These are phyloP conservation scores for Xiphias gladius DNA, from an alignment of 2,113 vertebrate genomes.

Conservation along the genomic window DNA sequence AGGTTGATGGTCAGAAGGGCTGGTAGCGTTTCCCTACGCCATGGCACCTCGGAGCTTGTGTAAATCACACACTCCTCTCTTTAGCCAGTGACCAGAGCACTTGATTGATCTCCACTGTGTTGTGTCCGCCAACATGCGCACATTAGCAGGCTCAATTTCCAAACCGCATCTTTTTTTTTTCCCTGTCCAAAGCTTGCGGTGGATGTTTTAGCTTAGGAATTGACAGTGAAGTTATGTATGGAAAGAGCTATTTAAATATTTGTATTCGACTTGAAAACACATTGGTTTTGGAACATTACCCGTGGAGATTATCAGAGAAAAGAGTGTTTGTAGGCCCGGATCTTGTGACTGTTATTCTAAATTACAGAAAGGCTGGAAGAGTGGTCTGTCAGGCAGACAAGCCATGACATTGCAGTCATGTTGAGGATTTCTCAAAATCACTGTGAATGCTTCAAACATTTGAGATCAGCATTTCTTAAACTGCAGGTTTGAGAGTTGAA, in stretches of 20 bases:
- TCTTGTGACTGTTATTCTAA: conserved; percentile 69
- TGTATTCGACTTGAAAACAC: conserved; percentile 78
- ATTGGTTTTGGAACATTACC: conserved; percentile 74
- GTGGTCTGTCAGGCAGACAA: conserved; percentile 55
- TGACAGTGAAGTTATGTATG: conserved; percentile 74
- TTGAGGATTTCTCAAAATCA: conserved; percentile 57
- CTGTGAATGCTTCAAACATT: conserved; percentile 30
- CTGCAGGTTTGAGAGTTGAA: conserved; percentile 34
- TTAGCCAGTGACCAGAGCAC: conserved; percentile 43
- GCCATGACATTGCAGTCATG: conserved; percentile 54
- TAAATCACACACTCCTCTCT: conserved; percentile 61
- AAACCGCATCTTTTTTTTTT: conserved; percentile 61
- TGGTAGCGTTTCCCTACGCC: conserved; percentile 18
- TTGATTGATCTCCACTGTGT: conserved; percentile 72
- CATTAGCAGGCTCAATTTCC: conserved; percentile 77
- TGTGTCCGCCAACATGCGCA: conserved; percentile 71
- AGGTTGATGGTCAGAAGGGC: conserved; percentile 42
- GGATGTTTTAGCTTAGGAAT: conserved; percentile 77
- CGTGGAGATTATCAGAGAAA: conserved; percentile 69
- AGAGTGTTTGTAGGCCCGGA: conserved; percentile 53
- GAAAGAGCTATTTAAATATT: conserved; percentile 80
- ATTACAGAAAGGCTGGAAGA: conserved; percentile 58
- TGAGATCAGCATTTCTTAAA: conserved; percentile 29
- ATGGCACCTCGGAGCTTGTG: conserved; percentile 40
- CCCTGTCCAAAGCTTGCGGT: conserved; percentile 54